These are phyloP conservation scores for Melieria picta DNA, from an alignment of 2,888 invertebrate species.

Conservation along the genomic window DNA sequence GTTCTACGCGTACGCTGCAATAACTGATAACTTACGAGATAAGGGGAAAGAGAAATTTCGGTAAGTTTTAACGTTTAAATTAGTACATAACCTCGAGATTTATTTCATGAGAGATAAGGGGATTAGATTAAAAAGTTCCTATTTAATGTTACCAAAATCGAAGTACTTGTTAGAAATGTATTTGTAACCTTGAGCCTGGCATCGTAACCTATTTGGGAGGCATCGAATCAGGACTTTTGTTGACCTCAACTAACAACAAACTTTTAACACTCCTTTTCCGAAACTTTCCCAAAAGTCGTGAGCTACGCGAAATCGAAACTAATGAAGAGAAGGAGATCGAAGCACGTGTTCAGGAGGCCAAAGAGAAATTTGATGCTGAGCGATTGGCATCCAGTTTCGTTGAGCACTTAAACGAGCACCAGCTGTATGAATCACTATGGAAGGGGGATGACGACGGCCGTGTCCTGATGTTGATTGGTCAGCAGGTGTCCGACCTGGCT, in stretches of 20 bases:
- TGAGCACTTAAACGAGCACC: conserved; percentile 77
- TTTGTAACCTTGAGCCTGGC: neutral
- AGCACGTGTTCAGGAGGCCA: conserved; percentile 67
- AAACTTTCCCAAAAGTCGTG: conserved; percentile 46
- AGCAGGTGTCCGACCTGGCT: conserved; percentile 71
- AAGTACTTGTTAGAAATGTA: neutral
- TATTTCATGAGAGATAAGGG: neutral
- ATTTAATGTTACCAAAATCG: neutral
- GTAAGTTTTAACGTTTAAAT: conserved; percentile 62
- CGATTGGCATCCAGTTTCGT: conserved; percentile 78
- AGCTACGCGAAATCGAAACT: conserved; percentile 68
- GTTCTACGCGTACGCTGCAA: conserved; percentile 63
- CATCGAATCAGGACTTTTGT: no score
- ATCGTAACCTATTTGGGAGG: neutral
- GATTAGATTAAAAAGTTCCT: neutral
- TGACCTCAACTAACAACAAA: no score
- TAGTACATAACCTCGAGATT: no score
- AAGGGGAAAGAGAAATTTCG: conserved; percentile 69
- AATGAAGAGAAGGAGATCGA: conserved; percentile 72
- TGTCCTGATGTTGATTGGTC: conserved; percentile 67
- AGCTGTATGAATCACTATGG: conserved; percentile 77
- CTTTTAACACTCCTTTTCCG: no score
- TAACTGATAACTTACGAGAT: conserved; percentile 72
- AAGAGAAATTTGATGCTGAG: conserved; percentile 70
- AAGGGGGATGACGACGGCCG: conserved; percentile 74